phyloP scores from a whole-genome alignment of 2,113 vertebrate species.

The Scomber scombrus region DNA sequence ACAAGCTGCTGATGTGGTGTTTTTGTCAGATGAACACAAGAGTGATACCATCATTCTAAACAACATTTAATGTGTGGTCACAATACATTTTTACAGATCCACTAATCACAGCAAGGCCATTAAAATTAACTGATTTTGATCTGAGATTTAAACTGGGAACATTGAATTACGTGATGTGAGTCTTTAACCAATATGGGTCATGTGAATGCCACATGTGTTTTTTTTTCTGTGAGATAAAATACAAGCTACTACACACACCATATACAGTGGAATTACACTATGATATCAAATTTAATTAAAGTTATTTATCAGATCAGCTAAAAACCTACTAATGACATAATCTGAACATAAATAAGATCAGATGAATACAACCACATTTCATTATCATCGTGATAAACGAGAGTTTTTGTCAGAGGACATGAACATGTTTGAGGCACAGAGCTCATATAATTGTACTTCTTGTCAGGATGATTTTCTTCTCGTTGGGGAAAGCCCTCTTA shows the following conservation, averaged over 20 bases:
- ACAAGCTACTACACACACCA: too few species aligned
- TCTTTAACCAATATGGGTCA: too few species aligned
- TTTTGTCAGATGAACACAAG: too few species aligned
- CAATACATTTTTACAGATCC: not conserved
- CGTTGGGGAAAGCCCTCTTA: conserved; percentile 10
- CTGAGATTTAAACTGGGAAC: too few species aligned
- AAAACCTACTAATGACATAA: conserved; percentile 44
- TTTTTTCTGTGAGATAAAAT: conserved; percentile 1
- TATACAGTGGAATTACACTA: not conserved
- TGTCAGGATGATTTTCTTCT: conserved; percentile 17
- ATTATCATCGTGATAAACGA: not conserved
- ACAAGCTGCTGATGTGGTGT: not conserved
- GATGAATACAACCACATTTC: conserved; percentile 4
- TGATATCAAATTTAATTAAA: conserved; percentile 58
- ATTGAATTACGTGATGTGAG: too few species aligned
- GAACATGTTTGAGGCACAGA: not conserved
- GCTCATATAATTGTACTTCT: conserved; percentile 10
- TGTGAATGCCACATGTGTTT: not conserved
- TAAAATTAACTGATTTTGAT: too few species aligned
- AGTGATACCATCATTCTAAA: not conserved
- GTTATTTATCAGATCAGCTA: conserved; percentile 33
- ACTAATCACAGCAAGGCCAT: too few species aligned
- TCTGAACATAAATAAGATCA: conserved; percentile 45
- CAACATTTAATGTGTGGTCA: not conserved
- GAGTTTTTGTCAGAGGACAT: not conserved